Evolutionary conservation across 64 coral and sea anemone genomes (phyloP).

Genomic region (Actinia equina): DNA sequence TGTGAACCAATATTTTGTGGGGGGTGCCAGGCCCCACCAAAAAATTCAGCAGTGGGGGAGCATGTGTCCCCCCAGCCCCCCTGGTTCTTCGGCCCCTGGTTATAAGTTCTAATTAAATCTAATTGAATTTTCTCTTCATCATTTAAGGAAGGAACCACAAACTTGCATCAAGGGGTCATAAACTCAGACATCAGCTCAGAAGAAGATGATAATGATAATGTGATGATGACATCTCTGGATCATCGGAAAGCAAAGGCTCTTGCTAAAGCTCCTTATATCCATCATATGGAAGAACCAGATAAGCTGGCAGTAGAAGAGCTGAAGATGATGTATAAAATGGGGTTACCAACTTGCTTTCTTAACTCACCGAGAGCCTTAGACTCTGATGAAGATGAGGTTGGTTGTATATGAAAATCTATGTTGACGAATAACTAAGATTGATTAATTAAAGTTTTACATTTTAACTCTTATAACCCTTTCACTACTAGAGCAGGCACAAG

Average conservation of each 20-base stretch:
- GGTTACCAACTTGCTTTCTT: constrained; percentile 82
- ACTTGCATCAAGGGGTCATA: not conserved
- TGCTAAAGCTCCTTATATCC: constrained; percentile 54
- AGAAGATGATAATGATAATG: not conserved
- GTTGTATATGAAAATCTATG: not conserved
- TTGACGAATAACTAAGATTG: too few species aligned
- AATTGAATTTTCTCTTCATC: not conserved
- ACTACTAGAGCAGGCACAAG: too few species aligned
- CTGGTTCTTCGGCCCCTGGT: too few species aligned
- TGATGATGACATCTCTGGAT: constrained; percentile 4
- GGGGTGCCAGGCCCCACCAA: too few species aligned
- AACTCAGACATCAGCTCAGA: not conserved
- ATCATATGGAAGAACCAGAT: constrained; percentile 76
- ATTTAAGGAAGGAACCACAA: not conserved
- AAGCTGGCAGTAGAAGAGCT: constrained; percentile 52
- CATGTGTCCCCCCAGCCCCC: too few species aligned
- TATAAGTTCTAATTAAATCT: not conserved
- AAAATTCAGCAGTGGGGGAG: too few species aligned
- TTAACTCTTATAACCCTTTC: too few species aligned
- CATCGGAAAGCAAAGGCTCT: constrained; percentile 38
- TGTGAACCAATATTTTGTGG: too few species aligned
- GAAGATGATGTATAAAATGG: constrained; percentile 77
- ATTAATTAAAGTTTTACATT: too few species aligned
- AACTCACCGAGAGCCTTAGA: constrained; percentile 66
- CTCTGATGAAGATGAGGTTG: constrained; percentile 61